Percentiles rank a stretch among this genome's conserved stretches.
Evolutionary conservation across 2,113 vertebrate species (phyloP).

Genomic region (Nesospiza acunhae): DNA sequence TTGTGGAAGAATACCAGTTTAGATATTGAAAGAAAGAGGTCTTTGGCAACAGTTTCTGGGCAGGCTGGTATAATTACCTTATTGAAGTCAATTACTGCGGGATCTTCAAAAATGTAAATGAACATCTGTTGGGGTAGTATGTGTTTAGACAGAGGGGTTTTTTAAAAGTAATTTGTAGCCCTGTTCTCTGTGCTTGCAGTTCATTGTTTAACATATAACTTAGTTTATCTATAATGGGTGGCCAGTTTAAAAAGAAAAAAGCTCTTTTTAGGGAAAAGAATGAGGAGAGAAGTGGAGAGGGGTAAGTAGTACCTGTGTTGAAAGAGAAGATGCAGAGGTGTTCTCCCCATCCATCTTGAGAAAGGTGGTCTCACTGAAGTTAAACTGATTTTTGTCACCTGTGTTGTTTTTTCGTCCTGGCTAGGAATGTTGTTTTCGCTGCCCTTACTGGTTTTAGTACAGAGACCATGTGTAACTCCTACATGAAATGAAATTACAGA

Average conservation of each 20-base stretch:
- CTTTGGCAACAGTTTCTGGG: neutral
- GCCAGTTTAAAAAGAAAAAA: neutral
- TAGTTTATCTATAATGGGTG: neutral
- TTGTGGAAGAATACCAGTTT: neutral
- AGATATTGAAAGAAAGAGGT: neutral
- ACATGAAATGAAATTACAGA: neutral
- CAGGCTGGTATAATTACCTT: neutral
- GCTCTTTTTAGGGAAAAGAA: neutral
- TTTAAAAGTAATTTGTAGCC: neutral
- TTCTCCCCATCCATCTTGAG: neutral
- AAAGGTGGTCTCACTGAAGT: neutral
- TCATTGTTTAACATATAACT: neutral
- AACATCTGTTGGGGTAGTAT: neutral
- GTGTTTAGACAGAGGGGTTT: neutral
- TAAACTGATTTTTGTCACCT: neutral
- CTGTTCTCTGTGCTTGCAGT: neutral
- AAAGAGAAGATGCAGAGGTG: neutral
- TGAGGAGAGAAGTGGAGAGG: neutral
- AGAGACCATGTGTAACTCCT: neutral
- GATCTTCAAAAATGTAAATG: neutral
- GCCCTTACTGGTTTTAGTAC: accelerated
- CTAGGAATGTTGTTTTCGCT: neutral
- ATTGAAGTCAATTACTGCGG: neutral
- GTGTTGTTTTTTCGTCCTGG: neutral
- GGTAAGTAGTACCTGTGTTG: neutral